These are phyloP conservation scores for Babyrousa celebensis DNA, from an alignment of 2,797 vertebrate species.

Conservation along the genomic window DNA sequence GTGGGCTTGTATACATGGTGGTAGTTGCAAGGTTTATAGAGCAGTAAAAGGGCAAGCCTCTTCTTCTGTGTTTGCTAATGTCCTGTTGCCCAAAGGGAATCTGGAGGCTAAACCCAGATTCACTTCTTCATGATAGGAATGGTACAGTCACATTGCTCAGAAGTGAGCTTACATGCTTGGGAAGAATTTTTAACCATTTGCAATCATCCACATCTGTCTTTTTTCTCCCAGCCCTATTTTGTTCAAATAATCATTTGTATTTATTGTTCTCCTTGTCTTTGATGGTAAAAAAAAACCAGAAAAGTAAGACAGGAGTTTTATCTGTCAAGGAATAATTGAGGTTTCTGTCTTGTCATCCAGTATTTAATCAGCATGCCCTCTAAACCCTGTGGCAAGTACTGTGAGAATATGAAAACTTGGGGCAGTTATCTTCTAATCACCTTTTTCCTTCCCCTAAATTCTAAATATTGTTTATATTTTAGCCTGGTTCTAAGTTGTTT, in stretches of 20 bases:
- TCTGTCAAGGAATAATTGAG: slow-evolving; percentile 21
- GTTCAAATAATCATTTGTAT: slow-evolving; percentile 35
- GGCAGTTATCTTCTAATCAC: background rate
- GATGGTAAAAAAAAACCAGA: background rate
- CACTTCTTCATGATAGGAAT: background rate
- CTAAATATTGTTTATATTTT: slow-evolving; percentile 63
- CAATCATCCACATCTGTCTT: background rate
- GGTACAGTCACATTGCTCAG: background rate
- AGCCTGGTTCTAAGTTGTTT: slow-evolving; percentile 34
- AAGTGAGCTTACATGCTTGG: background rate
- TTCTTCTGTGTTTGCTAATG: background rate
- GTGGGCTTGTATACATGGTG: background rate
- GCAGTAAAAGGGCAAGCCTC: background rate
- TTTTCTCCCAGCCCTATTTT: slow-evolving; percentile 21
- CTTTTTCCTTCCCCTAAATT: background rate
- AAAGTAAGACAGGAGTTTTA: slow-evolving; percentile 46
- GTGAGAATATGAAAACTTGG: slow-evolving; percentile 23
- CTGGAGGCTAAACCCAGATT: background rate
- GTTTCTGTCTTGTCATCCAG: background rate
- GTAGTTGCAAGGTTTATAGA: background rate
- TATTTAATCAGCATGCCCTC: background rate
- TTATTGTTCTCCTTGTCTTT: slow-evolving; percentile 16
- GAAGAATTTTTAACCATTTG: slow-evolving; percentile 32
- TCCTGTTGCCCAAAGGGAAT: background rate
- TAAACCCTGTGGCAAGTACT: background rate